Percentiles rank a stretch among this genome's conserved stretches.
These are phyloP conservation scores for Epirrita christyi DNA, from an alignment of 2,888 invertebrate species.

Conservation along the genomic window DNA sequence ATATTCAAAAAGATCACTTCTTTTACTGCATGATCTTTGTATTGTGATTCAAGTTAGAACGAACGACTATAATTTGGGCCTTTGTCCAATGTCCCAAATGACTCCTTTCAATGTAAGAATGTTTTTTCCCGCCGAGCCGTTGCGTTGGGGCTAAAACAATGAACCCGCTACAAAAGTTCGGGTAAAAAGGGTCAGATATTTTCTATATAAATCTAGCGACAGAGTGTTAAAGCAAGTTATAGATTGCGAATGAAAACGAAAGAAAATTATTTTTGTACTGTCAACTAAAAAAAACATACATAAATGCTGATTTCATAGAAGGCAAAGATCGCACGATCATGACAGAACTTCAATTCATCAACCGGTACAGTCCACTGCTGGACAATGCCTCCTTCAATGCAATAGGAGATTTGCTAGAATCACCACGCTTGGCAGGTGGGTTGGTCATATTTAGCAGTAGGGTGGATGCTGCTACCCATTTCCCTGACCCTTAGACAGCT, in stretches of 20 bases:
- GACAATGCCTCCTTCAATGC: too few relatives aligned
- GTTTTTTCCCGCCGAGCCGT: slow-evolving; percentile 41
- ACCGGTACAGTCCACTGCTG: too few relatives aligned
- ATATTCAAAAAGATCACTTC: too few relatives aligned
- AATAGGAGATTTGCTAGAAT: too few relatives aligned
- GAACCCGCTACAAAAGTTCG: slow-evolving; percentile 30
- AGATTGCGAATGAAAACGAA: not conserved
- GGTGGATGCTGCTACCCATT: too few relatives aligned
- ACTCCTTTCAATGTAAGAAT: slow-evolving; percentile 46
- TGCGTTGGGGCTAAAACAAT: slow-evolving; percentile 40
- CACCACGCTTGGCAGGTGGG: too few relatives aligned
- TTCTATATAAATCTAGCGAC: slow-evolving; percentile 26
- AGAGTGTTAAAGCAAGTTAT: slow-evolving; percentile 9
- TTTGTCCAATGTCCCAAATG: slow-evolving; percentile 44
- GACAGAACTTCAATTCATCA: too few relatives aligned
- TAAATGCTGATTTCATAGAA: too few relatives aligned
- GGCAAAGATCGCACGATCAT: too few relatives aligned
- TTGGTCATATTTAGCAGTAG: too few relatives aligned
- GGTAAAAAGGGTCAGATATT: slow-evolving; percentile 27
- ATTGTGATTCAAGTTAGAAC: slow-evolving; percentile 8
- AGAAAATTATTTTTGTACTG: not conserved
- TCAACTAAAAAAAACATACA: not conserved
- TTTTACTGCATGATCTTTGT: slow-evolving; percentile 9
- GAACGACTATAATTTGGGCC: slow-evolving; percentile 48
- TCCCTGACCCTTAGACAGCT: too few relatives aligned